These are phyloP conservation scores for Pterostichus madidus DNA, from an alignment of 2,888 invertebrate species.

Conservation along the genomic window DNA sequence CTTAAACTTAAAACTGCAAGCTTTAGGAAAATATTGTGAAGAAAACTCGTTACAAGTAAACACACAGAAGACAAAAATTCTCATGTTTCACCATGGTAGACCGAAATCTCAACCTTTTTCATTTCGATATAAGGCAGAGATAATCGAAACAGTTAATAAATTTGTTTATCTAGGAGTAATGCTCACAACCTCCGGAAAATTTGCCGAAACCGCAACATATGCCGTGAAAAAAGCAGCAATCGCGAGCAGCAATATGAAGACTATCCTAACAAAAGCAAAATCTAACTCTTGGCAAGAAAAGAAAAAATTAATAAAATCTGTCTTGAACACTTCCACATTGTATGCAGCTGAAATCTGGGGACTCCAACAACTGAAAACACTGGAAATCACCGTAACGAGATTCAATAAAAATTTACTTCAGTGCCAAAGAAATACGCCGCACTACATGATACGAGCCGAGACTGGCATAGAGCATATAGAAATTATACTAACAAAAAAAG, in stretches of 20 bases:
- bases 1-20: neutral
- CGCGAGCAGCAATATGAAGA: neutral
- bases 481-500: neutral
- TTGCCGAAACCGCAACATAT: conserved; percentile 5
- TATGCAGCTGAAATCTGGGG: conserved; percentile 34
- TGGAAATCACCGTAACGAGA: neutral
- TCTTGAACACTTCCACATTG: neutral
- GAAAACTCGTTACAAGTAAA: conserved; percentile 13
- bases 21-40: conserved; percentile 12
- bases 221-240: conserved; percentile 7
- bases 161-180: conserved; percentile 5
- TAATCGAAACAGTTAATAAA: conserved; percentile 26
- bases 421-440: conserved; percentile 15
- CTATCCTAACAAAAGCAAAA: conserved; percentile 5
- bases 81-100: conserved; percentile 17
- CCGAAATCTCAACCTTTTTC: neutral
- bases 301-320: neutral
- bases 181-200: conserved; percentile 24
- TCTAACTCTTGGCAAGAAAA: neutral
- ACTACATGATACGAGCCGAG: neutral
- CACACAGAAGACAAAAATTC: conserved; percentile 26
- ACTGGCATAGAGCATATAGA: neutral
- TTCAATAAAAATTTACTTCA: neutral
- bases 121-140: neutral
- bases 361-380: neutral